Base-by-base conservation (phyloP, 92 coral and sea anemone genomes). In the Pocillopora meandrina region DNA sequence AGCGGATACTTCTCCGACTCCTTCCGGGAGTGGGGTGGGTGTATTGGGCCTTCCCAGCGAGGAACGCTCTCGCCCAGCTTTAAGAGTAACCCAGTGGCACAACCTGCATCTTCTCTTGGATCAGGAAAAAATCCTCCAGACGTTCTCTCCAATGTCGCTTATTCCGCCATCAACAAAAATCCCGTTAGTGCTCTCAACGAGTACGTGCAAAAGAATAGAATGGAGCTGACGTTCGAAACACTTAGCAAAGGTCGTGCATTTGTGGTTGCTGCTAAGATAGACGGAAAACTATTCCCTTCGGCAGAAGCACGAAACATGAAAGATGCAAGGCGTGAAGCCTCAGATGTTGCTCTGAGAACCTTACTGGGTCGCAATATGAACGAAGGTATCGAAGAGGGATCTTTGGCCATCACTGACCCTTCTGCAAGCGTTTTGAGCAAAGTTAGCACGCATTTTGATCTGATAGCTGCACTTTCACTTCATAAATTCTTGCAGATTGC, bases 161-260 rank as follows among this genome's bases (percentile, higher is more conserved):
- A 92, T 62, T 91, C 98, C 19, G 93, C 98, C 61, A 92, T 96
- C 71, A 96, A 92, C 89, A 92, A 96, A 60, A 96, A 96, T 73
- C 98, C 98, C 2, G 96, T 96, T 19, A 96, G 98, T 77, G 97
- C 98, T 12, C 85, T 96, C 17, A 96, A 96, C 73, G 97, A 96
- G 63, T 94, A 94, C 67, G 98, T 95, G 12, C 98, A 96, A 87
- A 96, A 93, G 87, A 96, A 91, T 87, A 91, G 77, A 66, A 84
- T 90, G 91, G 91, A 88, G 52, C 89, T 95, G 16, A 90, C 90
- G 5, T 96, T 93, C 78, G 98, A 90, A 83, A 74, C 89, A 77
- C 72, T 94, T 69, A 92, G 91, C 65, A 91, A 89, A 67, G 90
- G 91, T 42, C 96, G 95, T 0, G 90, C 93, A 11, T 95, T 92